Evolutionary conservation across 2,888 invertebrate species (phyloP).

Genomic region (Cosmia trapezina): DNA sequence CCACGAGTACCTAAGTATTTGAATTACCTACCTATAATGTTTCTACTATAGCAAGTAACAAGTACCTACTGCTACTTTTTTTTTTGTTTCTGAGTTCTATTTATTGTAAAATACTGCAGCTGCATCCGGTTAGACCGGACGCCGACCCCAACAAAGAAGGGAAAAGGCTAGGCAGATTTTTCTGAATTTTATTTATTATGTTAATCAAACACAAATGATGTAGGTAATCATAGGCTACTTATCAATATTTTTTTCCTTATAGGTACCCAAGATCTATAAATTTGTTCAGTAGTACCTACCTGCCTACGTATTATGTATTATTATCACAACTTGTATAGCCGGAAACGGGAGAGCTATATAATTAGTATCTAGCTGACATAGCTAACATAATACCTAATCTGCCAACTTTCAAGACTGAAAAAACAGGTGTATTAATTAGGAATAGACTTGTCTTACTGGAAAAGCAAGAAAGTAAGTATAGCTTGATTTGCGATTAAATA

Average conservation of each 20-base stretch:
- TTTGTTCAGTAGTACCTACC: background rate
- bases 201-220: constrained; percentile 26
- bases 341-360: background rate
- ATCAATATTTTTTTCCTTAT: background rate
- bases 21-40: background rate
- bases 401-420: background rate
- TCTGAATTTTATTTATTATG: background rate
- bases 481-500: background rate
- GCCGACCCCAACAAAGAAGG: no score
- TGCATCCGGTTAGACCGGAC: no score
- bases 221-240: constrained; percentile 1
- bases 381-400: background rate
- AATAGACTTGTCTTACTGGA: background rate
- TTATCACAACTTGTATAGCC: constrained; percentile 10
- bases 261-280: constrained; percentile 1
- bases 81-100: background rate
- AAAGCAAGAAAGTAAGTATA: background rate
- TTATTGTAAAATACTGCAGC: no score
- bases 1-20: background rate
- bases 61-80: constrained; percentile 13
- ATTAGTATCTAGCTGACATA: no score
- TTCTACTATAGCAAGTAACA: no score
- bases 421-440: background rate
- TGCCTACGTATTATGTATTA: background rate
- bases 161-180: no score